Base-by-base conservation (phyloP, 2,797 vertebrate genomes). In the Sebastes paucispinis region DNA sequence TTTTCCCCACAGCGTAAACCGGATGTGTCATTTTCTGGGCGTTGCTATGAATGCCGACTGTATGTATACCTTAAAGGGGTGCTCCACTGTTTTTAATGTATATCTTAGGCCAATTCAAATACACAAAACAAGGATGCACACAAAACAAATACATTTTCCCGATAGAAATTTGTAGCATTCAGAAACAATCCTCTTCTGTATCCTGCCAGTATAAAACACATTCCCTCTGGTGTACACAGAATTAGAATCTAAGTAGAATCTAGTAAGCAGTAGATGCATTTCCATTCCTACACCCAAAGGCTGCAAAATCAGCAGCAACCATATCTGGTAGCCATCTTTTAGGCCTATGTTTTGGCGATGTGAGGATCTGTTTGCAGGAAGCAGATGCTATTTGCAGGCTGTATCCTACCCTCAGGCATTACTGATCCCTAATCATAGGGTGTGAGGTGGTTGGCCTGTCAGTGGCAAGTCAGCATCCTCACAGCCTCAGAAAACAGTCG, bases 361-460 rank as follows among this genome's bases (percentile, higher is more conserved):
- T 55, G 54, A 72, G 55, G 58, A 78, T 87, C 36, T 85, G 69
- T 70, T 83, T 84, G 80, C 82, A 82, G 84, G 50, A 80, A 79
- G 73, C 77, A 16, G 70, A 87, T 80, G 75, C 69, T 81, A 83
- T 84, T 87, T 86, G 72, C 64, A 83, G 80, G 58, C 67, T 14
- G 70, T 77, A 71, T 88, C 16, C 73, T 75, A 77, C 83, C 78
- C 81, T 79, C 59, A 75, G 81, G 77, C 83, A 60, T 73, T 69
- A 47, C 87, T 70, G 83, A 91, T 88, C 83, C 73, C 60, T 91
- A 91, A 92, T 93, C 76, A 90, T 27, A 91, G 91, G 90, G 81
- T 90, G 88, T 80, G 73, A 86, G 80, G 70, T 58, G 10, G 54
- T 12, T 73, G 73, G 77, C 66, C 79, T 83, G 81, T 83, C 82